Conservation (phyloP, 2,797 vertebrate species). For the Rallus crepitans region DNA sequence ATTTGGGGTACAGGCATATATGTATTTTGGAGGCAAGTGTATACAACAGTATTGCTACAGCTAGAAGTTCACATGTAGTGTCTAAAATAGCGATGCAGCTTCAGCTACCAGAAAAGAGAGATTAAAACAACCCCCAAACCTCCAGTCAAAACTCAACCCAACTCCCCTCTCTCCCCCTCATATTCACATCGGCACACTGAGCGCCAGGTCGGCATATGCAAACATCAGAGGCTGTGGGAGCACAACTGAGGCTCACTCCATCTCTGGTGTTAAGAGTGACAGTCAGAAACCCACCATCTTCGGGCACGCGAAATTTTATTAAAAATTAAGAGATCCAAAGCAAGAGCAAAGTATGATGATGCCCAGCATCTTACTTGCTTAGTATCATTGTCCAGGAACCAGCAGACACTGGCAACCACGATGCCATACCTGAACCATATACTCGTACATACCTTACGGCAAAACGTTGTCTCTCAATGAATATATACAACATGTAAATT, state of each 20-base stretch:
- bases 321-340: slow-evolving; percentile 33
- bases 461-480: not conserved
- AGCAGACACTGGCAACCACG: not conserved
- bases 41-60: not conserved
- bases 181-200: not conserved
- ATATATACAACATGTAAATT: not conserved
- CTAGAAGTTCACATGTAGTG: not conserved
- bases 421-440: not conserved
- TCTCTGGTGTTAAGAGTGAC: not conserved
- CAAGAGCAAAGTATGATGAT: not conserved
- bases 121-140: not conserved
- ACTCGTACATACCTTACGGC: fast-evolving
- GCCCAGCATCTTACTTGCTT: slow-evolving; percentile 19
- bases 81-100: not conserved
- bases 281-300: not conserved
- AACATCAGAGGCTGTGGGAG: not conserved
- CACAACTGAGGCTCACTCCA: not conserved
- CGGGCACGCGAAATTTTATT: not conserved
- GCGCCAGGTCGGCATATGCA: fast-evolving
- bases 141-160: not conserved
- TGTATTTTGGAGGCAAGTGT: not conserved
- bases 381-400: not conserved
- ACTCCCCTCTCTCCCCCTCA: fast-evolving
- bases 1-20: not conserved
- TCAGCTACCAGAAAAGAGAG: not conserved